Base-by-base conservation (phyloP, 2,113 vertebrate species). In the Thamnaconus septentrionalis region DNA sequence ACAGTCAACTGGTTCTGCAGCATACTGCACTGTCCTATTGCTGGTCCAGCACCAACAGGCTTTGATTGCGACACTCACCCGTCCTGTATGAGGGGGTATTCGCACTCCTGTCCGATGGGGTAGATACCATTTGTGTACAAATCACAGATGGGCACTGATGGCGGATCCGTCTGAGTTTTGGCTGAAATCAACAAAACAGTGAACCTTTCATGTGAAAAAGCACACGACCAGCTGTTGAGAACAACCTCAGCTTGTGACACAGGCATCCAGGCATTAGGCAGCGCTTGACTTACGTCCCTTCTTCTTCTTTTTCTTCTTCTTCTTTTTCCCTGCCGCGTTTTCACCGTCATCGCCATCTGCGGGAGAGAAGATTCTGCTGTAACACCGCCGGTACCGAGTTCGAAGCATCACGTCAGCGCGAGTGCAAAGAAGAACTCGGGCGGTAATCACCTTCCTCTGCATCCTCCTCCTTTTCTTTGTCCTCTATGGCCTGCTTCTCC, bases 101-200 rank as follows among this genome's bases (percentile, higher is more conserved):
- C 95, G 72, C 95, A 98, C 76, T 96, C 94, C 88, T 98, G 94
- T 73, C 96, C 96, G 66, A 96, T 91, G 0, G 95, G 94, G 82
- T 92, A 98, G 0, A 89, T 8, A 3, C 93, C 94, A 50, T 61
- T 93, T 18, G 94, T 91, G 88, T 93, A 96, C 0, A 98, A 88
- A n/a, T 98, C 96, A 85, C 93, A 96, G 88, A 98, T 95, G 53
- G 96, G 94, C 85, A 98, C 93, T 76, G 95, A 96, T 48, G 96
- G 96, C 56, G 96, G 96, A 75, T 98, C 94, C 53, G 94, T 96
- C 77, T 98, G 96, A 79, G 92, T 85, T 87, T 95, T 98, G 80
- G 94, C 96, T 98, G 90, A 74, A 71, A 69, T 9, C 77, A 72
- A 86, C 78, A 83, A 85, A 43, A 51, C 4, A 55, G 46, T 51